Evolutionary conservation across 2,113 vertebrate genomes (phyloP).

Genomic region (Steatornis caripensis): DNA sequence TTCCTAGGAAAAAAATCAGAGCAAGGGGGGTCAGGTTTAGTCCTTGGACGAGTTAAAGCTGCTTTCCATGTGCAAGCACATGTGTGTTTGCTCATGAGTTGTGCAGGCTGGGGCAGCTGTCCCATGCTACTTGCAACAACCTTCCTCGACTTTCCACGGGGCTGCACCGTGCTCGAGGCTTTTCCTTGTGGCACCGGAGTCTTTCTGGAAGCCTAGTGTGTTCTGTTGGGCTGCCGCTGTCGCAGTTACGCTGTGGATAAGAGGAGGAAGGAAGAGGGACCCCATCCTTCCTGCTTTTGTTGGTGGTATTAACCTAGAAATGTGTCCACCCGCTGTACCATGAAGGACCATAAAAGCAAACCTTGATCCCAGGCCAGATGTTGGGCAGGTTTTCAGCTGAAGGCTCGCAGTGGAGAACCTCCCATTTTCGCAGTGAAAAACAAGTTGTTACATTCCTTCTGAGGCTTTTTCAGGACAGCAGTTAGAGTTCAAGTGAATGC

Average conservation of each 20-base stretch:
- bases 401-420: background rate
- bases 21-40: background rate
- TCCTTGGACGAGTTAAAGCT: background rate
- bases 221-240: background rate
- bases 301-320: background rate
- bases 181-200: background rate
- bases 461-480: background rate
- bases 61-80: fast-evolving
- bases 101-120: background rate
- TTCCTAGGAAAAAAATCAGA: background rate
- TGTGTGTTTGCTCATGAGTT: fast-evolving
- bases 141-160: background rate
- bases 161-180: background rate
- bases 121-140: background rate
- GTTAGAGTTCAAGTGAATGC: background rate
- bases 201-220: background rate
- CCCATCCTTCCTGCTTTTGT: fast-evolving
- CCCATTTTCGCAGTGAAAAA: background rate
- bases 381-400: background rate
- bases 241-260: background rate
- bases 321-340: background rate
- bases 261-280: background rate
- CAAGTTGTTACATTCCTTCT: background rate
- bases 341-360: background rate
- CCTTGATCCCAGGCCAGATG: background rate